A percentile compares a stretch with the other conserved stretches of the same genome.
These are phyloP conservation scores for Polypterus senegalus DNA, from an alignment of 2,113 vertebrate species.

Conservation along the genomic window DNA sequence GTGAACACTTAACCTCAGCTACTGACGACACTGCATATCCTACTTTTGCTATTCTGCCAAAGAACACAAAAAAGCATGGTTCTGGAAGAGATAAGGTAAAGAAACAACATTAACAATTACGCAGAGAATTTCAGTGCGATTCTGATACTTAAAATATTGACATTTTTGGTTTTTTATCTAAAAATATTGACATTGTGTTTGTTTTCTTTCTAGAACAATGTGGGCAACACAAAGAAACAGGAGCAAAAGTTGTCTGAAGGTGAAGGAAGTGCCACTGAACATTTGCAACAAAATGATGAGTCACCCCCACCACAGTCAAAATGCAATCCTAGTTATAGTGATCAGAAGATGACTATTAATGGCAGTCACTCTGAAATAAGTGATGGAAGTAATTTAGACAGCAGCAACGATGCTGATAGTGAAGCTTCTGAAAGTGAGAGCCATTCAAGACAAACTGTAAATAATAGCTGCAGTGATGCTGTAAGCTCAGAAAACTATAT, in stretches of 20 bases:
- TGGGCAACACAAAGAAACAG: slow-evolving; percentile 49
- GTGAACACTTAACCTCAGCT: slow-evolving; percentile 37
- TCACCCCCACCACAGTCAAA: neutral
- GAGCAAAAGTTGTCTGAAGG: slow-evolving; percentile 28
- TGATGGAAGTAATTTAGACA: slow-evolving; percentile 63
- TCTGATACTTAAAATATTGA: neutral
- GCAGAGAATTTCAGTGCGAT: too few relatives aligned
- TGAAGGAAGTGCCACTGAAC: slow-evolving; percentile 30
- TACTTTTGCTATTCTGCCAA: slow-evolving; percentile 40
- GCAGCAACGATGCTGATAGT: slow-evolving; percentile 85
- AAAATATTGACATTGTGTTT: neutral
- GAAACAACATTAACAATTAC: too few relatives aligned
- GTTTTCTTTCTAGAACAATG: slow-evolving; percentile 35
- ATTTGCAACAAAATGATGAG: slow-evolving; percentile 41
- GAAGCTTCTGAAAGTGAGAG: slow-evolving; percentile 84
- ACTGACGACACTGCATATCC: slow-evolving; percentile 33
- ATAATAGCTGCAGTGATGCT: slow-evolving; percentile 7
- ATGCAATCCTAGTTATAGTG: too few relatives aligned
- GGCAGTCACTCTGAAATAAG: slow-evolving; percentile 77
- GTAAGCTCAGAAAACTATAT: slow-evolving; percentile 12
- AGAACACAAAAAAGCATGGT: slow-evolving; percentile 52
- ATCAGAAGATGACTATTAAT: slow-evolving; percentile 23
- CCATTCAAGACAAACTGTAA: slow-evolving; percentile 23
- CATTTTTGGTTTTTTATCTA: neutral
- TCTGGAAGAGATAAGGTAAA: slow-evolving; percentile 53